These are phyloP conservation scores for Otis tarda DNA, from an alignment of 2,113 vertebrate genomes.

Conservation along the genomic window DNA sequence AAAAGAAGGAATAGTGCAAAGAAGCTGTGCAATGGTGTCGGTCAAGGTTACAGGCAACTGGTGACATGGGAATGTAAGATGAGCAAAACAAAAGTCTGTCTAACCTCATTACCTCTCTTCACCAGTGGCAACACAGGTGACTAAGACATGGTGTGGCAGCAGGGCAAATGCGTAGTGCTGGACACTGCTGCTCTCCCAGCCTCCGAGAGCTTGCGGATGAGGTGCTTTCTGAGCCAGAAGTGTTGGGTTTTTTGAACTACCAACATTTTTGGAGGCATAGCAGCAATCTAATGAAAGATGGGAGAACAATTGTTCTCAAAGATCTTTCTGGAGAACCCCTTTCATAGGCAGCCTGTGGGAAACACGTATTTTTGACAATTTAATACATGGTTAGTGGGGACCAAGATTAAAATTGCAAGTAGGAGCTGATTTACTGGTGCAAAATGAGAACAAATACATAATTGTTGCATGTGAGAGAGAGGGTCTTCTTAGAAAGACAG, in stretches of 20 bases:
- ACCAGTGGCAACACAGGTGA: not conserved
- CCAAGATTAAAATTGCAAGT: not conserved
- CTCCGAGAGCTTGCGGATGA: not conserved
- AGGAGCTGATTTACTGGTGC: not conserved
- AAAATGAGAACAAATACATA: not conserved
- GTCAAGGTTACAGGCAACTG: not conserved
- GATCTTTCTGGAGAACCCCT: not conserved
- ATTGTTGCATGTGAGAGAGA: not conserved
- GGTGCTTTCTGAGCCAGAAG: not conserved
- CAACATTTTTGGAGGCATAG: not conserved
- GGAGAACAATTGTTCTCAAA: not conserved
- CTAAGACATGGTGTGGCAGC: not conserved
- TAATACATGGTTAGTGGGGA: not conserved
- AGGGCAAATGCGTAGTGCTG: rapidly evolving
- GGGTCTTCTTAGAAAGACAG: not conserved
- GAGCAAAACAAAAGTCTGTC: not conserved
- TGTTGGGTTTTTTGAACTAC: not conserved
- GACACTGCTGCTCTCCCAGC: not conserved
- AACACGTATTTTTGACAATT: not conserved
- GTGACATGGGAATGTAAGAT: not conserved
- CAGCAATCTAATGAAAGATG: not conserved
- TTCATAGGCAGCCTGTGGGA: not conserved
- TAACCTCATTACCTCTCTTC: not conserved
- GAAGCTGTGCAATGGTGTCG: not conserved
- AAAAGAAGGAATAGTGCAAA: not conserved